Evolutionary conservation across 2,888 invertebrate species (phyloP).

Genomic region (Andrena haemorrhoa): DNA sequence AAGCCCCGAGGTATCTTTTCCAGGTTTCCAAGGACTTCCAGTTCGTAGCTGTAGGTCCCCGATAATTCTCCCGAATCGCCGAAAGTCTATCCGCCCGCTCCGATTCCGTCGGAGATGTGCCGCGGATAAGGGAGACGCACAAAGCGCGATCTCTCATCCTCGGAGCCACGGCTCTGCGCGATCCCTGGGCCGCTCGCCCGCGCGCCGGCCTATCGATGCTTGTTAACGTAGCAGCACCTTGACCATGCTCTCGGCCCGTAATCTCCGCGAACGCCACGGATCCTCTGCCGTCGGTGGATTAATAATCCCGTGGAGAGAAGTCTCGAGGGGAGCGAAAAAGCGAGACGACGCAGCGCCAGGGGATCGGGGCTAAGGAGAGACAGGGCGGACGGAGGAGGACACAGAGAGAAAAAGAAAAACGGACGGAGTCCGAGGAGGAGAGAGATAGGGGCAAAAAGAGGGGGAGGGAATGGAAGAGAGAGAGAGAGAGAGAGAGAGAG

Average conservation of each 20-base stretch:
- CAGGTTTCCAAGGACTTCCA: neutral
- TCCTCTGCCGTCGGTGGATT: conserved; percentile 69
- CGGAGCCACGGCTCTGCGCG: conserved; percentile 55
- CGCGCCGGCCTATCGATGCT: conserved; percentile 58
- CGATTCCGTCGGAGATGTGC: conserved; percentile 10
- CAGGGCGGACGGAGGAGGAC: conserved; percentile 61
- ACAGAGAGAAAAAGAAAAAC: conserved; percentile 36
- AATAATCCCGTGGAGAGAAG: conserved; percentile 68
- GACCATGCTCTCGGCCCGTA: conserved; percentile 65
- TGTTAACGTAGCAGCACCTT: conserved; percentile 74
- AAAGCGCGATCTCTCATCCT: conserved; percentile 57
- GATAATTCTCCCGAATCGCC: neutral
- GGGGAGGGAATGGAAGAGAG: neutral
- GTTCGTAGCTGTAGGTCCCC: too few relatives aligned
- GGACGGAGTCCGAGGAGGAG: conserved; percentile 18
- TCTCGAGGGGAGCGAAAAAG: conserved; percentile 62
- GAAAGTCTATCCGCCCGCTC: neutral
- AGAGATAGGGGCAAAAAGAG: conserved; percentile 41
- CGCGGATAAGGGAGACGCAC: conserved; percentile 39
- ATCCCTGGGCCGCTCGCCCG: conserved; percentile 22
- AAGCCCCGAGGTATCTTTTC: neutral
- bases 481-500: conserved; percentile 5
- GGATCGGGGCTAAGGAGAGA: conserved; percentile 41
- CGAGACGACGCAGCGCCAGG: conserved; percentile 52
- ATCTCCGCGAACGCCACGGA: conserved; percentile 70